phyloP scores from a whole-genome alignment of 2,797 vertebrate genomes.

The Gallinago stenura region DNA sequence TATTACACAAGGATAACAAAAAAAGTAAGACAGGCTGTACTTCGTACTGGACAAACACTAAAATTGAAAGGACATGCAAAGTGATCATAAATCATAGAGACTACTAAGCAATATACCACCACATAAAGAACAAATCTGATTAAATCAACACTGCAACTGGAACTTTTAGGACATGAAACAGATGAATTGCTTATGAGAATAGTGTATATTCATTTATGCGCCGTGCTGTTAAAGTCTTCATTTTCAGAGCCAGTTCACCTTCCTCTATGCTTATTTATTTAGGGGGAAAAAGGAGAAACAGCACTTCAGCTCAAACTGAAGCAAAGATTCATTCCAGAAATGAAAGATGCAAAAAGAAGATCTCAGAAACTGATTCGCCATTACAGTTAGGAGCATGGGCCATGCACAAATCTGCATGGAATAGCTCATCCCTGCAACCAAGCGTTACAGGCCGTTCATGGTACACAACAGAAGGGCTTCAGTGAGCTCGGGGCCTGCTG shows the following conservation, averaged over 20 bases:
- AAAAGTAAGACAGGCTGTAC: not conserved
- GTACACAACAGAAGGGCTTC: not conserved
- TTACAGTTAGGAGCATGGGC: not conserved
- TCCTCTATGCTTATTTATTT: not conserved
- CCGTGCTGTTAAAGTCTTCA: not conserved
- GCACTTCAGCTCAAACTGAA: not conserved
- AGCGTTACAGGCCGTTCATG: not conserved
- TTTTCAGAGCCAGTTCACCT: not conserved
- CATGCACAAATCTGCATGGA: not conserved
- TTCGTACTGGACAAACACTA: not conserved
- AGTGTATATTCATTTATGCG: not conserved
- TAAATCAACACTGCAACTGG: not conserved
- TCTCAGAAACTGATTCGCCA: not conserved
- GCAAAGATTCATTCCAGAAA: not conserved
- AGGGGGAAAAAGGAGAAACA: not conserved
- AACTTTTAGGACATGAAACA: not conserved
- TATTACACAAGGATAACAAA: not conserved
- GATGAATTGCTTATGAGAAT: not conserved
- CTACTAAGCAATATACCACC: not conserved
- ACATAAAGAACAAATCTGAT: not conserved
- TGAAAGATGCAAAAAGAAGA: not conserved
- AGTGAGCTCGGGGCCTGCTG: no score
- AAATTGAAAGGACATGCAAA: not conserved
- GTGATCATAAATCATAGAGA: not conserved
- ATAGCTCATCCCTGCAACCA: not conserved